Percentiles rank a stretch among this genome's conserved stretches.
Conservation (phyloP, 2,797 vertebrate genomes). For the Oreochromis mossambicus region DNA sequence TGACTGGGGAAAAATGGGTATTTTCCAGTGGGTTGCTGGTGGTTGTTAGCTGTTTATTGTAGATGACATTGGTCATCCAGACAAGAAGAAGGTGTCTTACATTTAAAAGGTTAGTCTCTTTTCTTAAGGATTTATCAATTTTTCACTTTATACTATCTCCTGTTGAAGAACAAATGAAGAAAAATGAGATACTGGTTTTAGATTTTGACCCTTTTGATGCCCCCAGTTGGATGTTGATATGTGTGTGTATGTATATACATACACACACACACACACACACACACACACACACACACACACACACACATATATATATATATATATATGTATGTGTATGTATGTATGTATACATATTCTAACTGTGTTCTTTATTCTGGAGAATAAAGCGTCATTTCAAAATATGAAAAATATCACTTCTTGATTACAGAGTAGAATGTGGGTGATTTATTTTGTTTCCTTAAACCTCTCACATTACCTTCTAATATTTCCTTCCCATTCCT, state of each 20-base stretch:
- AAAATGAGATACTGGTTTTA: background rate
- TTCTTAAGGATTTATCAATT: background rate
- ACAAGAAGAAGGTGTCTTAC: background rate
- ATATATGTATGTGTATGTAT: too few species aligned
- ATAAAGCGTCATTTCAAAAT: background rate
- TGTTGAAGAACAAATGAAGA: background rate
- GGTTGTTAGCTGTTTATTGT: background rate
- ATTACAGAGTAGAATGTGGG: background rate
- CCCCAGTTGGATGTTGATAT: too few species aligned
- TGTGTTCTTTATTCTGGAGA: background rate
- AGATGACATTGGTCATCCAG: background rate
- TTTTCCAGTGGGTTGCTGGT: background rate
- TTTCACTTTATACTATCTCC: background rate
- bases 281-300: too few species aligned
- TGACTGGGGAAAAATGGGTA: background rate
- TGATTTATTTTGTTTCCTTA: background rate
- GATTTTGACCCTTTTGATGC: too few species aligned
- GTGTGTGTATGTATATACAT: too few species aligned
- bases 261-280: too few species aligned
- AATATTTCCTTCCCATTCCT: background rate
- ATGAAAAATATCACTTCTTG: background rate
- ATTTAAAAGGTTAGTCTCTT: background rate
- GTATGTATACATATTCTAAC: background rate
- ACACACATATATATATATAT: too few species aligned
- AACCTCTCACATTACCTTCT: background rate